These are phyloP conservation scores for Pollenia labialis DNA, from an alignment of 2,888 invertebrate species.

Conservation along the genomic window DNA sequence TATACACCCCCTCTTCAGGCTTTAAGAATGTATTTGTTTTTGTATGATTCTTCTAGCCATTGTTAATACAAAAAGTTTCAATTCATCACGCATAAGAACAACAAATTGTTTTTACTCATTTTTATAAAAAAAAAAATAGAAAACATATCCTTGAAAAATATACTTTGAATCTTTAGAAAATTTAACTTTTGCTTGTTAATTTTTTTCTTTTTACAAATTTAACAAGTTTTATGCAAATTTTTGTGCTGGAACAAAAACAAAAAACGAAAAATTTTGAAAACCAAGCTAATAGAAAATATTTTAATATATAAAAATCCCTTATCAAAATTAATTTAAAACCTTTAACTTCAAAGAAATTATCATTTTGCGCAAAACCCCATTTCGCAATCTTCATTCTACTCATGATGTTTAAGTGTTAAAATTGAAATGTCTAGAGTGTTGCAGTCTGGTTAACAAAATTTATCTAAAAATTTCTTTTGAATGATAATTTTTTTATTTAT, in stretches of 20 bases:
- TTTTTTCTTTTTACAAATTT: conserved; percentile 26
- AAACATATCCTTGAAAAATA: conserved; percentile 6
- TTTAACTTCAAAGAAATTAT: conserved; percentile 38
- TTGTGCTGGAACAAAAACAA: not conserved
- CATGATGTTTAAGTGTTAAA: not conserved
- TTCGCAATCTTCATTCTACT: not conserved
- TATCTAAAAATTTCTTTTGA: too few species aligned
- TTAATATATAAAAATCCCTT: conserved; percentile 10
- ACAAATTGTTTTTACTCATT: not conserved
- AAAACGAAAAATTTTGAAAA: not conserved
- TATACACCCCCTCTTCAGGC: not conserved
- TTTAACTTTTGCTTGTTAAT: conserved; percentile 31
- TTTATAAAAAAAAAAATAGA: not conserved
- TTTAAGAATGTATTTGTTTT: not conserved
- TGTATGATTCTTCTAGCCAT: conserved; percentile 28
- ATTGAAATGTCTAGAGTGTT: not conserved
- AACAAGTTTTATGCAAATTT: conserved; percentile 53
- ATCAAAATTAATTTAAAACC: conserved; percentile 24
- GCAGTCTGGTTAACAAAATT: not conserved
- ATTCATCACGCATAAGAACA: conserved; percentile 46
- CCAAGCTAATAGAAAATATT: not conserved
- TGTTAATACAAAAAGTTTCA: conserved; percentile 56
- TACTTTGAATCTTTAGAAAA: conserved; percentile 8
- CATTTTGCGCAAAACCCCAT: not conserved
- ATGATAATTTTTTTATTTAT: too few species aligned